Evolutionary conservation across 1,140 invertebrate genomes (phyloP).

Genomic region (Panagrolaimus sp.): DNA sequence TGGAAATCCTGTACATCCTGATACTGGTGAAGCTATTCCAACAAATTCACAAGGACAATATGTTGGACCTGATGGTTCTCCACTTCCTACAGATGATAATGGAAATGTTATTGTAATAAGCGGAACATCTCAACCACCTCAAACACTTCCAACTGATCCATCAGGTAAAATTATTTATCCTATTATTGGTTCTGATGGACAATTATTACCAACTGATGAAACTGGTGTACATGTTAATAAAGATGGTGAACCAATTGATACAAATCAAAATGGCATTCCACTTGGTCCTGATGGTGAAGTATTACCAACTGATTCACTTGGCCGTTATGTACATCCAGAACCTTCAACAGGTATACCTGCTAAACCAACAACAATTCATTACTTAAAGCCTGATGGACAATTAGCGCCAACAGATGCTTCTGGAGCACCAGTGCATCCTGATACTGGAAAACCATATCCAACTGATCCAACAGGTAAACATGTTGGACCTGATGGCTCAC

Average conservation of each 20-base stretch:
- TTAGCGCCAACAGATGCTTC: no score
- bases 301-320: neutral
- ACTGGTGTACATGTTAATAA: neutral
- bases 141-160: neutral
- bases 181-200: conserved; percentile 4
- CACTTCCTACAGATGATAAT: conserved; percentile 38
- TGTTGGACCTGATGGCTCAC: no score
- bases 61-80: conserved; percentile 32
- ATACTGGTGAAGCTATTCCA: conserved; percentile 30
- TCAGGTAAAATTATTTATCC: conserved; percentile 1
- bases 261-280: conserved; percentile 9
- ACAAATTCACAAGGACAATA: conserved; percentile 32
- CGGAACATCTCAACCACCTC: no score
- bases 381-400: no score
- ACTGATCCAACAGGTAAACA: no score
- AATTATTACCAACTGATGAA: neutral
- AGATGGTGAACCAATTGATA: neutral
- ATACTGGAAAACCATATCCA: no score
- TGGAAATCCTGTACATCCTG: conserved; percentile 12
- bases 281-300: conserved; percentile 25
- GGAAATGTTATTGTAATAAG: conserved; percentile 27
- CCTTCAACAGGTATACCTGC: neutral
- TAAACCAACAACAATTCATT: neutral
- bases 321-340: neutral
- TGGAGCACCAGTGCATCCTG: no score